phyloP scores from a whole-genome alignment of 2,113 vertebrate species.

The Ptilonorhynchus violaceus region DNA sequence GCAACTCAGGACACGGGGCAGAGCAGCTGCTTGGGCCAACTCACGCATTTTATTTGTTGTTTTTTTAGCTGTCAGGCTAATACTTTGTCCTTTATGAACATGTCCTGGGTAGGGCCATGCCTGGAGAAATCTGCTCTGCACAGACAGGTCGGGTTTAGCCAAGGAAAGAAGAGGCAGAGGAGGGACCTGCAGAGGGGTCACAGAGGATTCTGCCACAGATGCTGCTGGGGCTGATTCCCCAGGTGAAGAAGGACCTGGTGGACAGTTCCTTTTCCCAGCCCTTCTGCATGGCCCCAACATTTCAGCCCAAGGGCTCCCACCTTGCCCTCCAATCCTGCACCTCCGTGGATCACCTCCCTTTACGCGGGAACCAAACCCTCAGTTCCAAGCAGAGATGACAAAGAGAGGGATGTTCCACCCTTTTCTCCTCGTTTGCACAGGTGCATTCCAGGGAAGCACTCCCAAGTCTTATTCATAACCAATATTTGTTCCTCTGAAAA shows the following conservation, averaged over 20 bases:
- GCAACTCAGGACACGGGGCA: background rate
- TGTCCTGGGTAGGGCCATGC: background rate
- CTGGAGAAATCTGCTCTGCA: background rate
- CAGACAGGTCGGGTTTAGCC: background rate
- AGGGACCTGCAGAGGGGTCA: background rate
- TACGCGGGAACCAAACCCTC: background rate
- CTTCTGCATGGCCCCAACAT: background rate
- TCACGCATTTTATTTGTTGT: background rate
- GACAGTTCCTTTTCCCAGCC: background rate
- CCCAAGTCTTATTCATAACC: background rate
- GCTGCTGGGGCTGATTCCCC: fast-evolving
- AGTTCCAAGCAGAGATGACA: background rate
- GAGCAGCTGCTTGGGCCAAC: background rate
- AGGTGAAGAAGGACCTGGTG: background rate
- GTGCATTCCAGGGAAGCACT: background rate
- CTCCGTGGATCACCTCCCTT: background rate
- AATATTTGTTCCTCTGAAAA: background rate
- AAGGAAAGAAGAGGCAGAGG: background rate
- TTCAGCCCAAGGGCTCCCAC: background rate
- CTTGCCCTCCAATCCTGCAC: background rate
- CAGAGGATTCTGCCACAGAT: background rate
- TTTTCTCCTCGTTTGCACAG: background rate
- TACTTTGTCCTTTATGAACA: background rate
- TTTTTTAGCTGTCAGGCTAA: background rate
- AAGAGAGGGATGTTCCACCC: background rate